Conservation (phyloP, 2,797 vertebrate genomes). For the Chelidonichthys spinosus region DNA sequence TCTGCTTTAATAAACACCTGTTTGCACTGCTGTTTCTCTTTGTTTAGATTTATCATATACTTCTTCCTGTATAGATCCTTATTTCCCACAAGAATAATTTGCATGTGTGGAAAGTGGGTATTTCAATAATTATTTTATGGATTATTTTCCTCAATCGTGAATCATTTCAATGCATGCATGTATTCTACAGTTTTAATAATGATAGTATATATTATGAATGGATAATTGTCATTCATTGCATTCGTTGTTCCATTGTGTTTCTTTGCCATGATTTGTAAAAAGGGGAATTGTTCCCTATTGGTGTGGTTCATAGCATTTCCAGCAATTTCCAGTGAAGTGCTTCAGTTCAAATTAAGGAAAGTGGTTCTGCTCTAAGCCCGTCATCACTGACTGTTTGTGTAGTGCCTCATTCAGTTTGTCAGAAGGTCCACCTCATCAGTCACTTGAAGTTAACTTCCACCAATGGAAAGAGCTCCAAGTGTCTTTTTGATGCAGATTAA, state of each 20-base stretch:
- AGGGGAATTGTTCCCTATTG: conserved; percentile 14
- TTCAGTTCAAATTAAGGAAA: conserved; percentile 20
- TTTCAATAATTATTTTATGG: not conserved
- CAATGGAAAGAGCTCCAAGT: not conserved
- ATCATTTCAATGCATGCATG: not conserved
- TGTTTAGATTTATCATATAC: not conserved
- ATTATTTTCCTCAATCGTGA: not conserved
- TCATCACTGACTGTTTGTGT: conserved; percentile 26
- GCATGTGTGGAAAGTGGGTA: not conserved
- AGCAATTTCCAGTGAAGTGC: conserved; percentile 18
- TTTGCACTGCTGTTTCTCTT: not conserved
- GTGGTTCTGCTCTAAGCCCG: conserved; percentile 8
- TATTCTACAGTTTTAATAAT: not conserved
- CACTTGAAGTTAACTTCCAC: conserved; percentile 3
- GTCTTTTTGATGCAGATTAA: conserved; percentile 2
- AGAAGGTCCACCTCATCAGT: conserved; percentile 18
- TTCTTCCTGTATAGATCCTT: not conserved
- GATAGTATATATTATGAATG: not conserved
- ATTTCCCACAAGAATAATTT: not conserved
- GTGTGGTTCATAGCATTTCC: conserved; percentile 17
- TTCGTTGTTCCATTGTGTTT: not conserved
- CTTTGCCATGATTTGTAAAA: not conserved
- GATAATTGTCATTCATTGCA: not conserved
- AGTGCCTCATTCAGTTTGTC: conserved; percentile 17
- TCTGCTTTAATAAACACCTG: not conserved